Evolutionary conservation across 2,113 vertebrate species (phyloP).

Genomic region (Rattus rattus): DNA sequence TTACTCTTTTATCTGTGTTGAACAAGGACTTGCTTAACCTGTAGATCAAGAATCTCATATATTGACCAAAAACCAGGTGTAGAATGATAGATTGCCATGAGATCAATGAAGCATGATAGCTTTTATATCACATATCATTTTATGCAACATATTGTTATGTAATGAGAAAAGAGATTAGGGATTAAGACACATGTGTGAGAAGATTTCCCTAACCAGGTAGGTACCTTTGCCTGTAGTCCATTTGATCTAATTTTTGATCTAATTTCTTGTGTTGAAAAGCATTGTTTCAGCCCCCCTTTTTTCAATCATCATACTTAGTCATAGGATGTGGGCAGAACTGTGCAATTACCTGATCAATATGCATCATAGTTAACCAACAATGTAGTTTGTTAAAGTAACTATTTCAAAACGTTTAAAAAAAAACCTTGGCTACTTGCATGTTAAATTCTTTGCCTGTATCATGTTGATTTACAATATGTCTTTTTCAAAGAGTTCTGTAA

Average conservation of each 20-base stretch:
- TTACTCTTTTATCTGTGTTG: not conserved
- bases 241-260: not conserved
- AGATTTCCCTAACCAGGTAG: not conserved
- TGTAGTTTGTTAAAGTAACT: not conserved
- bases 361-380: not conserved
- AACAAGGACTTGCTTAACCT: not conserved
- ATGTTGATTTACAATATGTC: not conserved
- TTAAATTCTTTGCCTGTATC: not conserved
- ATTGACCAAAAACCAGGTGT: not conserved
- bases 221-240: not conserved
- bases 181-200: not conserved
- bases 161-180: not conserved
- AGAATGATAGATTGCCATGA: not conserved
- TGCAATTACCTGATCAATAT: not conserved
- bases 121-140: not conserved
- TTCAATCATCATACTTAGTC: not conserved
- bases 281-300: not conserved
- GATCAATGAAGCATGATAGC: not conserved
- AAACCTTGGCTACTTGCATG: not conserved
- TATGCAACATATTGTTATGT: not conserved
- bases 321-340: not conserved
- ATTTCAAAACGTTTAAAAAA: not conserved
- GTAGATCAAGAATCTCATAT: not conserved
- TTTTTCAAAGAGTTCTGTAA: not conserved
- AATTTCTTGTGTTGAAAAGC: not conserved